Conservation (phyloP, 2,113 vertebrate species). For the Pelobates fuscus region DNA sequence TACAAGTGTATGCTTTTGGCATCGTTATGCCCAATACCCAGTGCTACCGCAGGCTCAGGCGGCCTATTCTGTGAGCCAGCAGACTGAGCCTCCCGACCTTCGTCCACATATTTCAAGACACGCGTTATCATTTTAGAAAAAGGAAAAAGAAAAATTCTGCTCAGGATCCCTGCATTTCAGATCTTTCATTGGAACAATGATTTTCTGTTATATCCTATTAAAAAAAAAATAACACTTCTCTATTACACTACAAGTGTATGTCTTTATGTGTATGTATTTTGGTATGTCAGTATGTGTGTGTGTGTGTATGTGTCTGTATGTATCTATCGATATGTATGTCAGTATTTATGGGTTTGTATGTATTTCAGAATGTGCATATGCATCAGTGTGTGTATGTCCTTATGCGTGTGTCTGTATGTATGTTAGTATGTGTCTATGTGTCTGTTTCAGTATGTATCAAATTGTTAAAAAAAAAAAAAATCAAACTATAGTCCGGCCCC, state of each 20-base stretch:
- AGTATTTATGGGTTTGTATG: too few species aligned
- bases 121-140: conserved; percentile 7
- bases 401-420: too few species aligned
- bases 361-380: too few species aligned
- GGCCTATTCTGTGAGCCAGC: conserved; percentile 17
- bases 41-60: conserved; percentile 31
- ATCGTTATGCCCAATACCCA: conserved; percentile 37
- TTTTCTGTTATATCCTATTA: conserved; percentile 14
- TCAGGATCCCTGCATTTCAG: neutral
- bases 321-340: too few species aligned
- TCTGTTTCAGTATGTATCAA: too few species aligned
- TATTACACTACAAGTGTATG: neutral
- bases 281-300: too few species aligned
- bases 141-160: neutral
- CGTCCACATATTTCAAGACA: neutral
- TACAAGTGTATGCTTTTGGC: conserved; percentile 42
- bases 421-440: too few species aligned
- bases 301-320: too few species aligned
- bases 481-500: too few species aligned
- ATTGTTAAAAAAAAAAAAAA: too few species aligned
- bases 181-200: conserved; percentile 8
- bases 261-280: conserved; percentile 6
- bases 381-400: too few species aligned
- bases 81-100: conserved; percentile 2
- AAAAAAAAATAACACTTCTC: conserved; percentile 1